phyloP scores from a whole-genome alignment of 2,797 vertebrate genomes.

The Mormyrops attenuatus region DNA sequence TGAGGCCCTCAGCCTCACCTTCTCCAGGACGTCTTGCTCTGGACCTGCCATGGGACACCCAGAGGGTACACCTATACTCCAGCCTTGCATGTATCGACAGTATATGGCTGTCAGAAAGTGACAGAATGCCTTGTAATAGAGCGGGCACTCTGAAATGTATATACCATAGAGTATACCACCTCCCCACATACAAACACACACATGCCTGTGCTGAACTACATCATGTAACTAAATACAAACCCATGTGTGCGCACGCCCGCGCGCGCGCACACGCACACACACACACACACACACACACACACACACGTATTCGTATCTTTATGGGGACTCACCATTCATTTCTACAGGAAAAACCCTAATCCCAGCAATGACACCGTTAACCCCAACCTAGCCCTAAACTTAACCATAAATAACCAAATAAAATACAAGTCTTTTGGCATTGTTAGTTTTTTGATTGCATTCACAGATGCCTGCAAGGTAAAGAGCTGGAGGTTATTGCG shows the following conservation, averaged over 20 bases:
- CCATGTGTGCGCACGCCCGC: no score
- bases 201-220: background rate
- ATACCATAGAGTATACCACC: background rate
- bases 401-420: background rate
- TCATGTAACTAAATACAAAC: background rate
- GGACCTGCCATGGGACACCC: slow-evolving; percentile 34
- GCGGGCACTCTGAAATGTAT: background rate
- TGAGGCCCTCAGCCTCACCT: slow-evolving; percentile 72
- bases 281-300: background rate
- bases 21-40: slow-evolving; percentile 46
- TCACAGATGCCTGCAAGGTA: background rate
- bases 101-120: background rate
- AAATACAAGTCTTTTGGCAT: background rate
- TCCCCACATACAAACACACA: background rate
- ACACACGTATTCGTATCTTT: background rate
- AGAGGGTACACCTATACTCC: background rate
- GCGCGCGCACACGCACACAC: background rate
- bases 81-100: background rate
- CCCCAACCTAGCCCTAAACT: background rate
- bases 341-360: no score
- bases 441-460: background rate
- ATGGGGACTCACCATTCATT: no score
- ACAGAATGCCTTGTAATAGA: background rate
- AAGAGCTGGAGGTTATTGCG: background rate
- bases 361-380: background rate